Conservation (phyloP, 64 coral and sea anemone genomes). For the Dendrophyllia cribrosa region DNA sequence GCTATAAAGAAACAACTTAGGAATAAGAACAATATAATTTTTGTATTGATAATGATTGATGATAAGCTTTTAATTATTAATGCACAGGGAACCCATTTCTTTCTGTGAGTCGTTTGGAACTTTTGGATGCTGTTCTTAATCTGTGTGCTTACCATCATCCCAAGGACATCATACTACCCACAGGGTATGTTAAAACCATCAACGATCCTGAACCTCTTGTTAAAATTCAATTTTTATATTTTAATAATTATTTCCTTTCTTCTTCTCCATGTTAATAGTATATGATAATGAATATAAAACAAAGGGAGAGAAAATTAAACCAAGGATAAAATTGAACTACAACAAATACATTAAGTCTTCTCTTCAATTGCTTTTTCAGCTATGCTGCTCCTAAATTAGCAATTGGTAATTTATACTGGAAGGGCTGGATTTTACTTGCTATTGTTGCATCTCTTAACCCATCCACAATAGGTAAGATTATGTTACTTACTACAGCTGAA, state of each 20-base stretch:
- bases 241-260: no score
- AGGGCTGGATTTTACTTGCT: constrained; percentile 83
- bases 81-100: constrained; percentile 78
- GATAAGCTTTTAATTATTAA: no score
- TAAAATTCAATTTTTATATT: not conserved
- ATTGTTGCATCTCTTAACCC: constrained; percentile 91
- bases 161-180: constrained; percentile 89
- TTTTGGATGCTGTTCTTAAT: constrained; percentile 95
- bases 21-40: no score
- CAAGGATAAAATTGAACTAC: no score
- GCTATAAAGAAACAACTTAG: no score
- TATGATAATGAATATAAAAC: no score
- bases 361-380: constrained; percentile 5
- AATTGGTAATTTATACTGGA: constrained; percentile 99
- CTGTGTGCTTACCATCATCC: constrained; percentile 98
- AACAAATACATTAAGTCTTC: no score
- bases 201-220: not conserved
- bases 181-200: constrained; percentile 71
- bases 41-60: no score
- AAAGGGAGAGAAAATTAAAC: no score
- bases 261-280: no score
- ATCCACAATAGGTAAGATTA: constrained; percentile 73
- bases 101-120: constrained; percentile 80
- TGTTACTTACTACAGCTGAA: not conserved
- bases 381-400: constrained; percentile 87